These are phyloP conservation scores for Diploscapter pachys DNA, from an alignment of 1,140 invertebrate genomes.

Conservation along the genomic window DNA sequence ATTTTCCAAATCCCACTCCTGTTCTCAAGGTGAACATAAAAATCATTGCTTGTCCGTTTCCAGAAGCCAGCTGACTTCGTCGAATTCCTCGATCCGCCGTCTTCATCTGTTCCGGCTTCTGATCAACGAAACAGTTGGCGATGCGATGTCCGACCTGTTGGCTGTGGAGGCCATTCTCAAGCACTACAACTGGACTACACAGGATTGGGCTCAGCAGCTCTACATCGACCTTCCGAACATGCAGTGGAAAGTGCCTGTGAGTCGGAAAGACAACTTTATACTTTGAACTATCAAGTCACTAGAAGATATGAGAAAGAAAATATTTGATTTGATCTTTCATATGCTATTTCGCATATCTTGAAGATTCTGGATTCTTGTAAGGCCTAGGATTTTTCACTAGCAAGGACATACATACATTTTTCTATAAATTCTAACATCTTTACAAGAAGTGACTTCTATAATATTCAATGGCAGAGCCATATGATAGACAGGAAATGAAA, in stretches of 20 bases:
- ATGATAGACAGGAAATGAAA: background rate
- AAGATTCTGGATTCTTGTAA: no score
- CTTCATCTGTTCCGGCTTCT: constrained; percentile 43
- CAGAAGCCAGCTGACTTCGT: background rate
- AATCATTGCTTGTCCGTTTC: background rate
- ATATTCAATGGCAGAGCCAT: no score
- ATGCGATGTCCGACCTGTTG: constrained; percentile 91
- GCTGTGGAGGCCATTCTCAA: constrained; percentile 83
- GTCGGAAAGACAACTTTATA: constrained; percentile 39
- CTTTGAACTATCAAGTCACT: constrained; percentile 11
- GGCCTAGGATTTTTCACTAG: no score
- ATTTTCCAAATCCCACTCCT: background rate
- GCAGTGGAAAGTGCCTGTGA: constrained; percentile 80
- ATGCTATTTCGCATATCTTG: constrained; percentile 6
- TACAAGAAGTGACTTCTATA: background rate
- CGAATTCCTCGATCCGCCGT: constrained; percentile 24
- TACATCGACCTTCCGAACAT: constrained; percentile 83
- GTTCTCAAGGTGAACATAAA: background rate
- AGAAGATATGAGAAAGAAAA: background rate
- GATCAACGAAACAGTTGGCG: constrained; percentile 71
- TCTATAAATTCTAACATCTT: background rate
- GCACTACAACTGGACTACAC: constrained; percentile 73
- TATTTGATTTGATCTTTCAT: constrained; percentile 5
- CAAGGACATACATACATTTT: background rate
- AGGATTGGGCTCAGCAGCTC: constrained; percentile 72